These are phyloP conservation scores for Enhydra lutris DNA, from an alignment of 2,113 vertebrate genomes.

Conservation along the genomic window DNA sequence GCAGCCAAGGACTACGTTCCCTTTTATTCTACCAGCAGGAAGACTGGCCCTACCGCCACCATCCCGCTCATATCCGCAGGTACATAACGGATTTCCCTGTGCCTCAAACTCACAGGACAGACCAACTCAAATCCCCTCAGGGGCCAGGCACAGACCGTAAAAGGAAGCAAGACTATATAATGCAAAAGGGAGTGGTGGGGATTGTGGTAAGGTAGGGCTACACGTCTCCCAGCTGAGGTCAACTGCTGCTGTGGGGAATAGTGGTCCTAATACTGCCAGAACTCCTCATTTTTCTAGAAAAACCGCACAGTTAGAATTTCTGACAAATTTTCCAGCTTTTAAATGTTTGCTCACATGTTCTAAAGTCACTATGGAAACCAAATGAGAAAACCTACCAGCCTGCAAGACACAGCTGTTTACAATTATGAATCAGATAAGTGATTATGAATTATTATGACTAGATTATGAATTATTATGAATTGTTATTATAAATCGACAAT, in stretches of 20 bases:
- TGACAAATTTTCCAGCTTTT: neutral
- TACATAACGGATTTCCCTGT: neutral
- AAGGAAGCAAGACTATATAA: neutral
- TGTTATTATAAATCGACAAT: no score
- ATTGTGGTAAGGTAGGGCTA: neutral
- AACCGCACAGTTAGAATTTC: neutral
- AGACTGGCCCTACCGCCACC: neutral
- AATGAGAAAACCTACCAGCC: neutral
- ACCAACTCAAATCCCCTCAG: neutral
- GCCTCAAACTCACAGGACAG: neutral
- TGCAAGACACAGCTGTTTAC: neutral
- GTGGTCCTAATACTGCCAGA: neutral
- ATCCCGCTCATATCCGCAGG: fast-evolving
- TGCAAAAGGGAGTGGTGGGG: no score
- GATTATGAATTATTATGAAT: no score
- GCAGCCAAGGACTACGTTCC: neutral
- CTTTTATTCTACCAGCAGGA: neutral
- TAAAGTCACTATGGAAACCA: neutral
- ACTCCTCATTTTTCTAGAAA: neutral
- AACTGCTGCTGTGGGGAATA: no score
- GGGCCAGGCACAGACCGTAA: fast-evolving
- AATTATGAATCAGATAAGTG: no score
- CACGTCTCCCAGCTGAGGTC: neutral
- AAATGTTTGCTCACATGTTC: neutral
- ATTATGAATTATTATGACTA: no score